A percentile compares a stretch with the other conserved stretches of the same genome.
These are phyloP conservation scores for Silurus aristotelis DNA, from an alignment of 2,797 vertebrate genomes.

Conservation along the genomic window DNA sequence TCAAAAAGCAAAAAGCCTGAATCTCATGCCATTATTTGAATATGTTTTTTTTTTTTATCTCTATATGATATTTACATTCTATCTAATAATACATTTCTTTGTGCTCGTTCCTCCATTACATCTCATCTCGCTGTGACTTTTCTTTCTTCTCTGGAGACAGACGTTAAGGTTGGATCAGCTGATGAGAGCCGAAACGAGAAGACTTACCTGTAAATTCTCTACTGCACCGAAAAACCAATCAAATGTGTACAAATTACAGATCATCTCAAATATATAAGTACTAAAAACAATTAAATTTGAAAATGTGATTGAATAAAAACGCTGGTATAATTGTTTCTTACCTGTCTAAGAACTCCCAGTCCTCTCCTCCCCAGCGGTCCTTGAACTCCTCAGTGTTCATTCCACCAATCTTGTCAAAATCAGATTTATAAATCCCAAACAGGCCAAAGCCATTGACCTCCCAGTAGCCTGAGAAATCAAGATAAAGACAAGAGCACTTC, in stretches of 20 bases:
- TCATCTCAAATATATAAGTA: not conserved
- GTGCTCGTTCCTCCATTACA: not conserved
- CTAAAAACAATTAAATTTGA: not conserved
- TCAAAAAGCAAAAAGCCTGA: too few species aligned
- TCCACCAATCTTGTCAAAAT: constrained; percentile 94
- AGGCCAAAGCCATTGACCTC: constrained; percentile 97
- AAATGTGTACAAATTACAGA: not conserved
- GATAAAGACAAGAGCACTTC: constrained; percentile 15
- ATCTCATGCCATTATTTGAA: not conserved
- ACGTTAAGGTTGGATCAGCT: not conserved
- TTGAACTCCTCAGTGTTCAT: constrained; percentile 99
- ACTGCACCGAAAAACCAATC: not conserved
- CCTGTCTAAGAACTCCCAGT: constrained; percentile 99
- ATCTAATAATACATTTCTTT: not conserved
- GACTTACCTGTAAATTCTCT: not conserved
- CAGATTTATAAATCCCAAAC: constrained; percentile 96
- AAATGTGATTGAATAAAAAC: not conserved
- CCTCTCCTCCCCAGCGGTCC: constrained; percentile 97
- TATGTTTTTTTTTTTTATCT: not conserved
- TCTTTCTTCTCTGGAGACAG: not conserved
- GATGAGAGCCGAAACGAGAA: not conserved
- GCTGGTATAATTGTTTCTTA: constrained; percentile 59
- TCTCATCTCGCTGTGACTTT: not conserved
- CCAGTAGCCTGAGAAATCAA: constrained; percentile 86
- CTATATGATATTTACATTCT: not conserved